Percentiles rank a stretch among this genome's conserved stretches.
These are phyloP conservation scores for Aradophagus sp. DNA, from an alignment of 1,140 invertebrate genomes.

Conservation along the genomic window DNA sequence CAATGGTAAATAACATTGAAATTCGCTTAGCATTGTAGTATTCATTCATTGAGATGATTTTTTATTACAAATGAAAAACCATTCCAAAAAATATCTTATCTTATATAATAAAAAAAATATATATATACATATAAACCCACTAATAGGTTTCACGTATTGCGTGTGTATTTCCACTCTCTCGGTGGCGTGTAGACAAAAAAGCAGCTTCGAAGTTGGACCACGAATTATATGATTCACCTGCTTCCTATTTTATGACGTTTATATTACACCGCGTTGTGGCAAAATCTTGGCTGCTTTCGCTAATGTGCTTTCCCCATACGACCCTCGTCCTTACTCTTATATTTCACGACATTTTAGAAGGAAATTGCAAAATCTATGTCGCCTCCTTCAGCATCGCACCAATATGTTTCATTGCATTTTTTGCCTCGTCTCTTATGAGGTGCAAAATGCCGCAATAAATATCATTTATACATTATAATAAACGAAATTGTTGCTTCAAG, in stretches of 20 bases:
- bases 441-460: slow-evolving; percentile 32
- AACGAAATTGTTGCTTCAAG: slow-evolving; percentile 2
- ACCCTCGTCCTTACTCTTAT: slow-evolving; percentile 56
- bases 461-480: slow-evolving; percentile 23
- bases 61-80: too few species aligned
- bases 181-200: slow-evolving; percentile 42
- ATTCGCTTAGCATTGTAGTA: too few species aligned
- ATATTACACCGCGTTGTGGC: slow-evolving; percentile 70
- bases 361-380: slow-evolving; percentile 54
- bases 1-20: too few species aligned
- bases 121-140: too few species aligned
- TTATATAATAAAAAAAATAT: too few species aligned
- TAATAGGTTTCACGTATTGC: slow-evolving; percentile 15
- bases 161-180: slow-evolving; percentile 39
- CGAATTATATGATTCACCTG: slow-evolving; percentile 76
- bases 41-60: too few species aligned
- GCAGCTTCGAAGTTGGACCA: slow-evolving; percentile 64
- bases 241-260: slow-evolving; percentile 76
- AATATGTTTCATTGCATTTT: slow-evolving; percentile 39
- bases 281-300: slow-evolving; percentile 65
- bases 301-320: slow-evolving; percentile 57
- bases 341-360: slow-evolving; percentile 50
- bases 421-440: slow-evolving; percentile 27
- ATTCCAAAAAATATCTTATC: too few species aligned
- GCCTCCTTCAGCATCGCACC: slow-evolving; percentile 14